Conservation (phyloP, 2,888 invertebrate species). For the Luffia ferchaultella region DNA sequence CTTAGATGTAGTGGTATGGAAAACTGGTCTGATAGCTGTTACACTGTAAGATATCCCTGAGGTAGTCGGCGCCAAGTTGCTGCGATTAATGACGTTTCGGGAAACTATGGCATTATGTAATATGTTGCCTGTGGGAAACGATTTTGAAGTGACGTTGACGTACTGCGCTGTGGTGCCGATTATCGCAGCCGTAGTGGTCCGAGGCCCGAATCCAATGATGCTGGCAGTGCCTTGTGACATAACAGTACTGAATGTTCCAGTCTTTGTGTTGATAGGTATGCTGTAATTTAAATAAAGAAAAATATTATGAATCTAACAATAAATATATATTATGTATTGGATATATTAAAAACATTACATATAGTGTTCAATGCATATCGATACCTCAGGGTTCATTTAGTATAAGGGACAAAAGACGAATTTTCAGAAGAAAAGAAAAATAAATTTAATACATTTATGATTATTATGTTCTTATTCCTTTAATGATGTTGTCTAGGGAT, state of each 20-base stretch:
- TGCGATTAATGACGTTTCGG: slow-evolving; percentile 49
- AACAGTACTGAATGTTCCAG: slow-evolving; percentile 52
- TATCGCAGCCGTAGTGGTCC: slow-evolving; percentile 41
- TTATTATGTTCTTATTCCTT: too few species aligned
- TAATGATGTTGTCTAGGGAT: too few species aligned
- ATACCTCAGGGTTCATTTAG: too few species aligned
- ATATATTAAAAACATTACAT: not conserved
- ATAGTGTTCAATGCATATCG: not conserved
- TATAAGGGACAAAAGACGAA: too few species aligned
- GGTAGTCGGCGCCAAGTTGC: slow-evolving; percentile 28
- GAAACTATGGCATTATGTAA: slow-evolving; percentile 60
- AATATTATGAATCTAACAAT: not conserved
- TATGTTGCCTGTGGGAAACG: slow-evolving; percentile 58
- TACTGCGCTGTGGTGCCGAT: slow-evolving; percentile 49
- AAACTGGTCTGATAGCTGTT: slow-evolving; percentile 36
- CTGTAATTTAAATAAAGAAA: slow-evolving; percentile 23
- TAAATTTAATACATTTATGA: too few species aligned
- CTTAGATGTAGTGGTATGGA: slow-evolving; percentile 43
- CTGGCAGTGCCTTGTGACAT: slow-evolving; percentile 59
- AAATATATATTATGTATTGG: not conserved
- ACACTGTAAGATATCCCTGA: slow-evolving; percentile 47
- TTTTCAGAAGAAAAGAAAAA: too few species aligned
- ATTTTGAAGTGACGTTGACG: slow-evolving; percentile 54
- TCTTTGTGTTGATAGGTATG: slow-evolving; percentile 51
- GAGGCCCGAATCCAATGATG: slow-evolving; percentile 53